phyloP scores from a whole-genome alignment of 2,113 vertebrate species.

The Coryphaenoides rupestris region DNA sequence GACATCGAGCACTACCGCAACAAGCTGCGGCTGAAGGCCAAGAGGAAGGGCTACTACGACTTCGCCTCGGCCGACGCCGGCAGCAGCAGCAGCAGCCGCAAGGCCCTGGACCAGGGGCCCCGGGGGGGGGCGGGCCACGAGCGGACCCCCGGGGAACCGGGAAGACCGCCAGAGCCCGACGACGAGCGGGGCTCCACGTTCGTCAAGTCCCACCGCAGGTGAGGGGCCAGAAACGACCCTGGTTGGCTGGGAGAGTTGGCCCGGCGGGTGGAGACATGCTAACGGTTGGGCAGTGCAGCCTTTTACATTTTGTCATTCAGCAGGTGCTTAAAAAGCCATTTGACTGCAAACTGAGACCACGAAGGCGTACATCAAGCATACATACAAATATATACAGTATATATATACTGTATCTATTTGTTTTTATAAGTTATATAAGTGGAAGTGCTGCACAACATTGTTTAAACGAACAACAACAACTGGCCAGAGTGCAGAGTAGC shows the following conservation, averaged over 20 bases:
- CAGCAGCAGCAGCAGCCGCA: conserved; percentile 61
- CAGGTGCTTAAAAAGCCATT: too few relatives aligned
- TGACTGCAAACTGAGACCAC: too few relatives aligned
- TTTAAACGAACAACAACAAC: too few relatives aligned
- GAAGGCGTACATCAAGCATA: too few relatives aligned
- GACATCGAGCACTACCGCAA: conserved; percentile 99
- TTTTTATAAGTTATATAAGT: too few relatives aligned
- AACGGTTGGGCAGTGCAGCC: too few relatives aligned
- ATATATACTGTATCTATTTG: too few relatives aligned
- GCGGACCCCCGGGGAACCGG: conserved; percentile 79
- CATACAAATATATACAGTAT: too few relatives aligned
- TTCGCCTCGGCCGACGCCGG: conserved; percentile 81
- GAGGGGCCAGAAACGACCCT: conserved; percentile 45
- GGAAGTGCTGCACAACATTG: too few relatives aligned
- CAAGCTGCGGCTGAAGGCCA: conserved; percentile 95
- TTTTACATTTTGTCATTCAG: too few relatives aligned
- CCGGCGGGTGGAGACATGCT: too few relatives aligned
- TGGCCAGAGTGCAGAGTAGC: too few relatives aligned
- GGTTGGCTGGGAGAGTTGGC: background rate
- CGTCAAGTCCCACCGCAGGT: conserved; percentile 89
- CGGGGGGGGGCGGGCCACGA: conserved; percentile 74
- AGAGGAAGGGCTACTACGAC: conserved; percentile 95
- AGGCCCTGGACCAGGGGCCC: conserved; percentile 68
- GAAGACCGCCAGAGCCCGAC: conserved; percentile 81
- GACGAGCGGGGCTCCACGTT: conserved; percentile 85